These are phyloP conservation scores for Podarcis cretensis DNA, from an alignment of 2,113 vertebrate species.

Conservation along the genomic window DNA sequence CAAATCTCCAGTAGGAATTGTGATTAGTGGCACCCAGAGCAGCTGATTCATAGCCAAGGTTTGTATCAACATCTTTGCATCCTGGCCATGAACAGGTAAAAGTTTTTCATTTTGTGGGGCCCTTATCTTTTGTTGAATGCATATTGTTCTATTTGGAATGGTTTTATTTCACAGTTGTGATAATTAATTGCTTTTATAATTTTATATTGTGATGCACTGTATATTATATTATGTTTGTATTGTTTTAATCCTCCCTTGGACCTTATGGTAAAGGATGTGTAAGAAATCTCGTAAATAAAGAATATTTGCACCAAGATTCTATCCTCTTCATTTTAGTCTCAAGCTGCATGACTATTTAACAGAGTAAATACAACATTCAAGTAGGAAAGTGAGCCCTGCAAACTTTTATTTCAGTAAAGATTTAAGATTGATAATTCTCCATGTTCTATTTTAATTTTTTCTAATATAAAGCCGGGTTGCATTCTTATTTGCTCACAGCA, in stretches of 20 bases:
- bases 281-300: no score
- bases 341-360: neutral
- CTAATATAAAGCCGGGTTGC: conserved; percentile 35
- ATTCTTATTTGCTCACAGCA: conserved; percentile 50
- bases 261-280: no score
- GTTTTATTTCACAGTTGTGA: no score
- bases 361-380: neutral
- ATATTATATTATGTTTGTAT: no score
- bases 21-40: neutral
- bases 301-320: neutral
- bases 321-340: neutral
- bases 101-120: no score
- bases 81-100: no score
- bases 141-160: no score
- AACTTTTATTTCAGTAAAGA: neutral
- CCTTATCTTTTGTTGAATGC: no score
- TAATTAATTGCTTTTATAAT: no score
- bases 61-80: neutral
- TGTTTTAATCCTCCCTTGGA: no score
- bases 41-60: neutral
- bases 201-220: no score
- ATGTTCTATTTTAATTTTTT: conserved; percentile 45
- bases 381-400: neutral
- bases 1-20: neutral
- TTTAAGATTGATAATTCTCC: conserved; percentile 8